Evolutionary conservation across 2,888 invertebrate species (phyloP).

Genomic region (Tetrapedia diversipes): DNA sequence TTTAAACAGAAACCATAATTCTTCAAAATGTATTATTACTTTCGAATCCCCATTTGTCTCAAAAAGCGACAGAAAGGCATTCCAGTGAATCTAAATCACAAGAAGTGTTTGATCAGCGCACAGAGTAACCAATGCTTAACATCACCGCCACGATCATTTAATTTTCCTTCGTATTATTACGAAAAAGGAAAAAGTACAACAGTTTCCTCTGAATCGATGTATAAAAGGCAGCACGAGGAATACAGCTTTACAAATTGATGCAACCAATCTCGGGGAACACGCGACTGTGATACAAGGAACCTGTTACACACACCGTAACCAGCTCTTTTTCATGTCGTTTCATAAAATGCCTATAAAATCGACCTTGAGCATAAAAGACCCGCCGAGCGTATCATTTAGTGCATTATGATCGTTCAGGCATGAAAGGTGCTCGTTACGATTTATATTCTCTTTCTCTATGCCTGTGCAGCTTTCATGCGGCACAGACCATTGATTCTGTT

Average conservation of each 20-base stretch:
- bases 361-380: conserved; percentile 65
- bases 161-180: too few relatives aligned
- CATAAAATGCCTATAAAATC: conserved; percentile 55
- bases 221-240: conserved; percentile 11
- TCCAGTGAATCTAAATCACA: conserved; percentile 3
- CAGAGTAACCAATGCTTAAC: conserved; percentile 10
- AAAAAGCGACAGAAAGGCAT: background rate
- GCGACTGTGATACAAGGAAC: conserved; percentile 28
- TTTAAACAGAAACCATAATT: background rate
- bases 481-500: background rate
- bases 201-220: conserved; percentile 3
- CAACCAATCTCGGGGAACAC: conserved; percentile 3
- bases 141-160: conserved; percentile 27
- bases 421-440: conserved; percentile 61
- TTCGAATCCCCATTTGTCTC: background rate
- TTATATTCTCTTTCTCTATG: conserved; percentile 35
- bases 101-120: conserved; percentile 2
- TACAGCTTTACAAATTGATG: conserved; percentile 28
- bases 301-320: conserved; percentile 35
- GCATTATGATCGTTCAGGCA: conserved; percentile 59
- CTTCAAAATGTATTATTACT: background rate
- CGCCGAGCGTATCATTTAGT: conserved; percentile 62
- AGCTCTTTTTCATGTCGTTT: conserved; percentile 51
- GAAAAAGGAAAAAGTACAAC: too few relatives aligned
- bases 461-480: conserved; percentile 18